Base-by-base conservation (phyloP, 2,113 vertebrate genomes). In the Cyprinodon variegatus region DNA sequence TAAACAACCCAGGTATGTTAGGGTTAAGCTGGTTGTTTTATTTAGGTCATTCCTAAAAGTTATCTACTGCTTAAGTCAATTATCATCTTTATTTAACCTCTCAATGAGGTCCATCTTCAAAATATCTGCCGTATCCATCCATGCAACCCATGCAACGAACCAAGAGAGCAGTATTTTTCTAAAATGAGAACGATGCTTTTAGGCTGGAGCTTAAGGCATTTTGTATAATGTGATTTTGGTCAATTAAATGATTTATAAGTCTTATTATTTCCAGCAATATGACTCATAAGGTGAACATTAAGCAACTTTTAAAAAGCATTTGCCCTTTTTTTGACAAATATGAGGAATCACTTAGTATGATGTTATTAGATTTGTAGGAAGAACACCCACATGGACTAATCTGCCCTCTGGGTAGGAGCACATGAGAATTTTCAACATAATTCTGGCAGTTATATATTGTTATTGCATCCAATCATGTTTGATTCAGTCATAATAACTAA, bases 141-240 rank as follows among this genome's bases (percentile, higher is more conserved):
- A 29, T 29, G 29, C 29, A 29, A 29, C 29, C 29, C 29, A 29
- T 29, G 29, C 62, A 65, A 75, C 61, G 69, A 72, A 22, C 2
- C 43, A 64, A 11, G 59, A 70, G 65, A 65, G 63, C 4, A 41
- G 60, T 59, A 74, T 76, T 29, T 29, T 29, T 29, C 29, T 74
- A 78, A 82, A 60, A 78, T 68, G 71, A 80, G 73, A 82, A 62
- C 43, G 41, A 65, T 84, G 82, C 84, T 82, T 80, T 41, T 90
- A 77, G 29, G 29, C 29, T 29, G 29, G 29, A 66, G 77, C 41
- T 65, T 11, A 67, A 85, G 77, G 62, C 74, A 73, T 12, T 57
- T 78, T 63, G 65, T 61, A 38, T 68, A 78, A 82, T 60, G 73
- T 60, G 57, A 85, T 75, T 77, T 90, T 84, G 82, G 65, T 82